phyloP scores from a whole-genome alignment of 2,888 invertebrate species.

The Chrysopilus asiliformis region DNA sequence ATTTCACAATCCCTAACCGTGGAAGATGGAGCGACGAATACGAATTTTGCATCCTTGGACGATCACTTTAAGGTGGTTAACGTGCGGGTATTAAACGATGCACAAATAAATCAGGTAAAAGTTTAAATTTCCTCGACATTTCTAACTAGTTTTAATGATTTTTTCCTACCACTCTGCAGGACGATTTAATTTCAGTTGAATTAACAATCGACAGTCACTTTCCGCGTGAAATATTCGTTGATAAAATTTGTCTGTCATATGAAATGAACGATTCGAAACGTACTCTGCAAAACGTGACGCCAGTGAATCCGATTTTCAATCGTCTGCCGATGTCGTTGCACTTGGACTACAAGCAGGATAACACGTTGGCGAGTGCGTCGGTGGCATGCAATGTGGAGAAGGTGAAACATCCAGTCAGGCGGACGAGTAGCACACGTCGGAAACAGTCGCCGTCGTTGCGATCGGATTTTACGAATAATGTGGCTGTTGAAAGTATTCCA shows the following conservation, averaged over 20 bases:
- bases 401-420: conserved; percentile 41
- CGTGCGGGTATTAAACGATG: conserved; percentile 24
- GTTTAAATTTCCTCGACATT: conserved; percentile 30
- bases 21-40: conserved; percentile 28
- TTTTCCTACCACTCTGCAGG: conserved; percentile 42
- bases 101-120: conserved; percentile 30
- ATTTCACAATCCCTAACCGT: conserved; percentile 26
- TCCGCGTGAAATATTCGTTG: conserved; percentile 52
- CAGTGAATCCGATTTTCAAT: conserved; percentile 27
- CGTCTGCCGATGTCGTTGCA: conserved; percentile 47
- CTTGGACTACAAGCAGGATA: conserved; percentile 70
- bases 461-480: conserved; percentile 49
- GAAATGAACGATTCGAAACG: conserved; percentile 32
- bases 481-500: conserved; percentile 39
- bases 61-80: conserved; percentile 38
- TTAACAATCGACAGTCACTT: conserved; percentile 45
- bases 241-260: conserved; percentile 48
- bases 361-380: conserved; percentile 58
- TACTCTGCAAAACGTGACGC: background rate
- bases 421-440: conserved; percentile 59
- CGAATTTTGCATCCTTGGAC: conserved; percentile 31
- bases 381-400: conserved; percentile 57
- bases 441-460: conserved; percentile 52
- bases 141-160: conserved; percentile 36
- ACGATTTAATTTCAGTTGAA: conserved; percentile 42